phyloP scores from a whole-genome alignment of 2,797 vertebrate genomes.

The Sphenodon punctatus region DNA sequence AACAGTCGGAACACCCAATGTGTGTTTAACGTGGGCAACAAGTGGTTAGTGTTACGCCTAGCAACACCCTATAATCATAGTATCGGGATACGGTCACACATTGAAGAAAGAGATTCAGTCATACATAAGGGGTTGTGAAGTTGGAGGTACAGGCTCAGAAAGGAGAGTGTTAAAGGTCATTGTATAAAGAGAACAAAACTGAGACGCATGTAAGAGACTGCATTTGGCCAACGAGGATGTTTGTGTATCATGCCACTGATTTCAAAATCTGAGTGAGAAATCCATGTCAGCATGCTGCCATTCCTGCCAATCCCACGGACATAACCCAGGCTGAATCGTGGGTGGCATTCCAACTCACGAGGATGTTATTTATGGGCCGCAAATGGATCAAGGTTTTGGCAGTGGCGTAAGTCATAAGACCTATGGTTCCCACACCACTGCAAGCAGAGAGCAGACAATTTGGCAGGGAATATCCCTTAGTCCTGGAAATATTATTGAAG shows the following conservation, averaged over 20 bases:
- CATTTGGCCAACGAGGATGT: not conserved
- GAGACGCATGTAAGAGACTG: not conserved
- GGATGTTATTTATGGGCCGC: not conserved
- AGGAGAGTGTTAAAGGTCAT: not conserved
- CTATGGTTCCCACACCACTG: conserved; percentile 12
- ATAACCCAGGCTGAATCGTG: not conserved
- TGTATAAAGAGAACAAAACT: not conserved
- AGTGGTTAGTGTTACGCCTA: too few species aligned
- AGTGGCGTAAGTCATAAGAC: not conserved
- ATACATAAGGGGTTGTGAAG: not conserved
- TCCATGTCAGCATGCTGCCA: not conserved
- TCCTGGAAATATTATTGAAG: not conserved
- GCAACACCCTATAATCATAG: too few species aligned
- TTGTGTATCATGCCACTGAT: not conserved
- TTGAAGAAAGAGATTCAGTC: not conserved
- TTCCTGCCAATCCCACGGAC: not conserved
- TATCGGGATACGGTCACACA: not conserved
- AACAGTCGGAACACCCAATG: too few species aligned
- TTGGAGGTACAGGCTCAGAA: not conserved
- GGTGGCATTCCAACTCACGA: not conserved
- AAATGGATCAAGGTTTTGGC: not conserved
- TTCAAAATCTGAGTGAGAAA: not conserved
- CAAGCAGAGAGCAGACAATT: not conserved
- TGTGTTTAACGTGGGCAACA: too few species aligned
- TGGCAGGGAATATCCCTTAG: not conserved